Evolutionary conservation across 2,888 invertebrate genomes (phyloP), one percentile per base, ranked within the genome.

Genomic region (Tanypteryx hageni): DNA sequence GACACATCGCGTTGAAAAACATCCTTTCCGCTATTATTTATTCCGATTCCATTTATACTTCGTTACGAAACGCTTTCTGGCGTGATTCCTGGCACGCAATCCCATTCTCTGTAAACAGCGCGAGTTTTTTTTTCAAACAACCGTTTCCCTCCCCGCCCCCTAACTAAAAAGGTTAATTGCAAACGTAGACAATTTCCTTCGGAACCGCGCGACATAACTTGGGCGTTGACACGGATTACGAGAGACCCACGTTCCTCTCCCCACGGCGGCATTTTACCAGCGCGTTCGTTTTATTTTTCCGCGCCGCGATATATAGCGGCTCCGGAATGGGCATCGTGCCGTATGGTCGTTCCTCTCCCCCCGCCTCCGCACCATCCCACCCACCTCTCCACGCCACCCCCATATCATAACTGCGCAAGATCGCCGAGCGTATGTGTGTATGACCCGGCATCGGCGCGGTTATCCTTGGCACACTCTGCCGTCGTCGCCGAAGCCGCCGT

Each of bases 391-490:
- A 3, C 22, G 22, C 22, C 76, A 76, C 44, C 89, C 11, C 14
- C 44, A 44, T 89, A 31, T 44, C 89, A 44, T 64, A 68, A 56
- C 64, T 64, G 64, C 89, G 64, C 89, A 89, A 68, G 44, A 86
- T 86, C 59, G 11, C 18, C 61, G 89, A 64, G 64, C 56, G 64
- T 44, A 64, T 64, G 64, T 59, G 59, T 59, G 86, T 89, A 89
- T 89, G 89, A 89, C 64, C 89, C 89, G 27, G 5, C 44, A 18
- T 56, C 83, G 18, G 44, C 89, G 89, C 68, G 89, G 89, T 89
- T 89, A 89, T 89, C 89, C 89, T 89, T 89, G 89, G 89, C 89
- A 89, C 89, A 89, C 64, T 64, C 64, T 68, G 89, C 86, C 13
- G 58, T 22, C 82, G 82, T 5, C 31, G 76, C 18, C 76, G 82